Base-by-base conservation (phyloP, 2,797 vertebrate genomes). In the Sebastes hubbsi region DNA sequence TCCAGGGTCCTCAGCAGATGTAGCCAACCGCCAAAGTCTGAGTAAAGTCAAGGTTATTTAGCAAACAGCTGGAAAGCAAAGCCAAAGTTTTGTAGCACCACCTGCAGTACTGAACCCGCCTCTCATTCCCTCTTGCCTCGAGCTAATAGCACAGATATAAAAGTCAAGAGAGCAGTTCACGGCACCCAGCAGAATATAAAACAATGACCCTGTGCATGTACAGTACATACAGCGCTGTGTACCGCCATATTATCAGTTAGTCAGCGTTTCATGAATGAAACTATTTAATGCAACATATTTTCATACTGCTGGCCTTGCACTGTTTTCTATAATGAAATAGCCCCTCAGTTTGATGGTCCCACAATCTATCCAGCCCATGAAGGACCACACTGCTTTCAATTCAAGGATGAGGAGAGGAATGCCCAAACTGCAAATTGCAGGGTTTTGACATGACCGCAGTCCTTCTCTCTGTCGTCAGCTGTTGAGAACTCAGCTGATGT, bases 81-180 rank as follows among this genome's bases (percentile, higher is more conserved):
- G 20, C 13, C 22, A n/a, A 42, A 27, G 12, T 22, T 58, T 13
- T 4, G 32, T 25, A 55, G 18, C 64, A 71, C 36, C 8, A 27
- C 71, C 73, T 75, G 72, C 46, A 42, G 27, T 16, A 16, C 29
- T 68, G 61, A 86, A 67, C 61, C 18, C 52, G 24, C 62, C 61
- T 65, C 27, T 2, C 46, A 24, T 68, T 75, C 62, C 65, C 75
- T 32, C 52, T 25, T 46, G 54, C 66, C 54, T 52, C 25, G 1
- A 34, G 61, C 66, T 49, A 55, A 76, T 30, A 69, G 75, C 24
- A 72, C 49, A 73, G 8, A 30, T 52, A 63, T 72, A 75, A 67
- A 79, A 78, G 59, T 71, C 58, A 82, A 82, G 42, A 78, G 75
- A 75, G 62, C 71, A 77, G 22, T 76, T 75, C 70, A 87, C 65